Base-by-base conservation (phyloP, 2,888 invertebrate species). In the Metopia argyrocephala region DNA sequence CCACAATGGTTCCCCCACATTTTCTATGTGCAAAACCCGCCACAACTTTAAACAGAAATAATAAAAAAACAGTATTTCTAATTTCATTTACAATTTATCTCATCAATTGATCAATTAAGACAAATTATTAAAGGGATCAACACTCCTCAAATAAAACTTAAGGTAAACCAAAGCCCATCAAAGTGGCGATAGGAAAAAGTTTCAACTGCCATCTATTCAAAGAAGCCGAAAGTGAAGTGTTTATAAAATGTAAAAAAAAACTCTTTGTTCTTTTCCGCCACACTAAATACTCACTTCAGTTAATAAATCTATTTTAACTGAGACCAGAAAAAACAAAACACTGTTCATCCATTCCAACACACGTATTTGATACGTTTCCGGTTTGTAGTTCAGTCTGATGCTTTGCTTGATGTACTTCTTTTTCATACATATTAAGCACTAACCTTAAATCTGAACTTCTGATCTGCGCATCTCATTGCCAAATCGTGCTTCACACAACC, bases 261-360 rank as follows among this genome's bases (percentile, higher is more conserved):
- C 84, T 83, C 85, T 85, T 88, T 89, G 88, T 87, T 88, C 87
- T 88, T 86, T 84, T 86, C 88, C 88, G 89, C 89, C 88, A 88
- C 89, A 86, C 89, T 88, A 88, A 88, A 88, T 87, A 88, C 89
- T 87, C 87, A 88, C 88, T 89, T 88, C 89, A 89, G 85, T 88
- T 86, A 87, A 87, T 88, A 89, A 89, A 89, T 89, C 88, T 86
- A 89, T 87, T 87, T 88, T 87, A 87, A 84, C 85, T 75, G 23
- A 82, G 76, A 46, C 62, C 52, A 31, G 48, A 38, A 38, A 38
- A 38, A 12, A 0, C 38, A 38, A 38, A 38, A 38, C 12, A 38
- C 9, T 12, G 9, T 38, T 38, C 38, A 50, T 69, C 23, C 56
- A 54, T 48, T 20, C 48, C 66, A 62, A 2, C 28, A 48, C 21